These are phyloP conservation scores for Chrysemys picta DNA, from an alignment of 2,113 vertebrate species.

Conservation along the genomic window DNA sequence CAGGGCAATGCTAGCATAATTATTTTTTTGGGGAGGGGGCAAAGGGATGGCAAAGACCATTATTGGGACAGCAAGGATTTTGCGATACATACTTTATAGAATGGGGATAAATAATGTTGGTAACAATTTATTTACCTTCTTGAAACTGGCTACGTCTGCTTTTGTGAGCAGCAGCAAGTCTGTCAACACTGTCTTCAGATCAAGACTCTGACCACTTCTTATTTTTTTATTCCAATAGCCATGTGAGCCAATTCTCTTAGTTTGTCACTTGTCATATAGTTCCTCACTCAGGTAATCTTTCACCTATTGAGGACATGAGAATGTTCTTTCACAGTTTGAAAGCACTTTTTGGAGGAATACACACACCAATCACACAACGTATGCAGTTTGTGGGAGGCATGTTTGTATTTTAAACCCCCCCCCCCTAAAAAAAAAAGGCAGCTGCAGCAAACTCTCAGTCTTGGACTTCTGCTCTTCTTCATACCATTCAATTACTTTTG, in stretches of 20 bases:
- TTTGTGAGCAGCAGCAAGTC: not conserved
- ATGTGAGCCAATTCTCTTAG: not conserved
- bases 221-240: not conserved
- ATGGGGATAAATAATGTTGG: not conserved
- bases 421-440: too few relatives aligned
- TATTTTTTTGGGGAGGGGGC: not conserved
- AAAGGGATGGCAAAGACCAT: not conserved
- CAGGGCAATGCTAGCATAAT: not conserved
- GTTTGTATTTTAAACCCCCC: not conserved
- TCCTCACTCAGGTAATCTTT: not conserved
- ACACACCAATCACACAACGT: not conserved
- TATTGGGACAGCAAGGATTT: not conserved
- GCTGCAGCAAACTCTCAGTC: not conserved
- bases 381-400: not conserved
- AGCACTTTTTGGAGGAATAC: not conserved
- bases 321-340: not conserved
- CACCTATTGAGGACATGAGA: not conserved
- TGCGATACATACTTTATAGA: not conserved
- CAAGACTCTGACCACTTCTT: not conserved
- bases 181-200: not conserved
- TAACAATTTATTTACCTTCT: not conserved
- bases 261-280: not conserved
- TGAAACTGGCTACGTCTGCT: not conserved
- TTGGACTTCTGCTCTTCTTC: not conserved
- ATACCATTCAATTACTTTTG: not conserved